Evolutionary conservation across 1,140 invertebrate genomes (phyloP), one percentile per base, ranked within the genome.

Genomic region (Drosophila burlai): DNA sequence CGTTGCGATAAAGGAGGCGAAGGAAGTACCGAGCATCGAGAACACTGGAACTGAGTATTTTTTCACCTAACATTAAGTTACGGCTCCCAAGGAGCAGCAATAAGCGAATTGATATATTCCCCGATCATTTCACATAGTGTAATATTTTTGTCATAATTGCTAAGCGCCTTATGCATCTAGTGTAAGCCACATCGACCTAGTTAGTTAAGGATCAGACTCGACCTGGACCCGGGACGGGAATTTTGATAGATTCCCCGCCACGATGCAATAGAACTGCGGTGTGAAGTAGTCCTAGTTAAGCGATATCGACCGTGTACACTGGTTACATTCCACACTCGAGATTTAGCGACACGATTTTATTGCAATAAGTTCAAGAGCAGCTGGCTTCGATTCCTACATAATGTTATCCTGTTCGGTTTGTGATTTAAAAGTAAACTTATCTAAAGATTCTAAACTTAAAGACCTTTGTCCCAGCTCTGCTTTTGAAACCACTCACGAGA

Each of bases 31-130:
- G 81, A 79, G 76, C 72, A 86, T 80, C 83, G 83, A 87, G 83
- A 87, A 80, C 83, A 86, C 81, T 84, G 81, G 84, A 89, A 89
- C 84, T 89, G 84, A 89, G 84, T 90, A 89, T 89, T 89, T 89
- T 87, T 89, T 89, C 67, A 42, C 49, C 49, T 76, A 90, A 74
- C 80, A 66, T 85, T 86, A 85, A 86, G 82, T 66, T 89, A 90
- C 85, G 55, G 85, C 85, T 89, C 85, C 85, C 85, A 89, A 89
- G 85, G 85, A 89, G 85, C 79, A 89, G 83, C 76, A 87, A 78
- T 87, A 86, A 87, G 67, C 79, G 60, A 86, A 71, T 75, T 69
- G 57, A 78, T 73, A 69, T 73, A 49, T 63, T 57, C 59, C 50
- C 52, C 42, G 50, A 75, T 80, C 67, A 76, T 54, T 87, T 76